Evolutionary conservation across 2,797 vertebrate genomes (phyloP).

Genomic region (Myioborus melanocephalus): DNA sequence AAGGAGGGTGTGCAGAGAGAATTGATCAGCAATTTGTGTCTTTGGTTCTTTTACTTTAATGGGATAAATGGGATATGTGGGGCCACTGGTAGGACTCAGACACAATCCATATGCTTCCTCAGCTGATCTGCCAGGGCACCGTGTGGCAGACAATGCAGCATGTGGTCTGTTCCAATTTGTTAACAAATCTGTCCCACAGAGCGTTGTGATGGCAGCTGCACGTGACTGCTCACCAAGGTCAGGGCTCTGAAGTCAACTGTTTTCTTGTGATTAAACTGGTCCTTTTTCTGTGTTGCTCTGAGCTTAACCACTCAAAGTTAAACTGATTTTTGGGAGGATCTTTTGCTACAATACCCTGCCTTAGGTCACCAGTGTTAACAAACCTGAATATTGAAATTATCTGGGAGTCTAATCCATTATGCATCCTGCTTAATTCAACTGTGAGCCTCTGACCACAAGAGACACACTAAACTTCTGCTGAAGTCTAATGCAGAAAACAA

Average conservation of each 20-base stretch:
- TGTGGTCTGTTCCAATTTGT: background rate
- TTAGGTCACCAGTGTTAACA: background rate
- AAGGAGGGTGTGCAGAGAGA: background rate
- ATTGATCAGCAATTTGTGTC: background rate
- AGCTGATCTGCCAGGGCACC: conserved; percentile 2
- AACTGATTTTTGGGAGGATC: background rate
- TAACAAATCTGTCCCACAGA: background rate
- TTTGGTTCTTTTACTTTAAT: background rate
- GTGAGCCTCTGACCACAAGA: background rate
- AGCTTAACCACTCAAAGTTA: background rate
- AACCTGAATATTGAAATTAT: background rate
- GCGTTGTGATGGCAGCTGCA: background rate
- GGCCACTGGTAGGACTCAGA: background rate
- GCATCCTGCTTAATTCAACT: background rate
- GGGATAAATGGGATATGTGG: background rate
- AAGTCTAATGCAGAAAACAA: background rate
- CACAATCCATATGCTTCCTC: conserved; percentile 6
- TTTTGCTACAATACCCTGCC: background rate
- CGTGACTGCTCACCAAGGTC: background rate
- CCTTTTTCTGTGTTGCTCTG: background rate
- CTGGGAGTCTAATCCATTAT: background rate
- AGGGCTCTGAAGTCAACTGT: background rate
- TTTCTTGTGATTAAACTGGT: background rate
- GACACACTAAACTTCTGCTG: background rate
- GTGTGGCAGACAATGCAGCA: background rate